phyloP scores from a whole-genome alignment of 1,140 invertebrate genomes.

The Hypsibius dujardini region DNA sequence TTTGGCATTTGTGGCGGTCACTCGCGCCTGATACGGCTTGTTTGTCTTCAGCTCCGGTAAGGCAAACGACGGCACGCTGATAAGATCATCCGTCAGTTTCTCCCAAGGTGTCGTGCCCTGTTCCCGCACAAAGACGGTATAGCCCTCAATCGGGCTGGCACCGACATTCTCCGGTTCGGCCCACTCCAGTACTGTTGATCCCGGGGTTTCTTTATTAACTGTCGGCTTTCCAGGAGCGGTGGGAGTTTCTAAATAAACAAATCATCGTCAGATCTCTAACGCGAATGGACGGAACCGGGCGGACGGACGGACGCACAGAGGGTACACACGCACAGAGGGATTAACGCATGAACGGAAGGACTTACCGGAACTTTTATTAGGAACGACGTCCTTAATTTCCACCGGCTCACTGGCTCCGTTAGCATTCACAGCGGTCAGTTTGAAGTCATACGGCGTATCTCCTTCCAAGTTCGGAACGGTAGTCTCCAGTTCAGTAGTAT shows the following conservation, averaged over 20 bases:
- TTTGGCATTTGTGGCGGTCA: slow-evolving; percentile 84
- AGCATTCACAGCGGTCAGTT: slow-evolving; percentile 54
- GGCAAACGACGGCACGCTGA: slow-evolving; percentile 37
- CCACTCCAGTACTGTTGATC: slow-evolving; percentile 78
- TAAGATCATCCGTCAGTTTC: slow-evolving; percentile 66
- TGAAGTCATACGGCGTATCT: slow-evolving; percentile 47
- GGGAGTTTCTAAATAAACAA: slow-evolving; percentile 39
- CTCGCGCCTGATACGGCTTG: slow-evolving; percentile 82
- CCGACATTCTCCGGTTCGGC: slow-evolving; percentile 61
- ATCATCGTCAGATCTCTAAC: too few species aligned
- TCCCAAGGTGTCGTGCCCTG: slow-evolving; percentile 73
- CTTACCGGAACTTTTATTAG: too few species aligned
- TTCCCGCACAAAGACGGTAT: slow-evolving; percentile 85
- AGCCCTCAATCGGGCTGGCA: slow-evolving; percentile 74
- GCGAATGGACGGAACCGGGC: too few species aligned
- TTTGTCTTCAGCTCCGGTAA: slow-evolving; percentile 73
- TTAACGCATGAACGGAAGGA: too few species aligned
- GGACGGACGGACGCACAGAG: too few species aligned
- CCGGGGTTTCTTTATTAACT: slow-evolving; percentile 75
- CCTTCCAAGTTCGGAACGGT: background rate
- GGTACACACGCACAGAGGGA: too few species aligned
- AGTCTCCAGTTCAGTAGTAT: background rate
- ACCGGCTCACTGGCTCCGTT: slow-evolving; percentile 40
- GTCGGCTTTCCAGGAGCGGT: slow-evolving; percentile 70
- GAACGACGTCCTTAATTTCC: background rate